A percentile compares a stretch with the other conserved stretches of the same genome.
Evolutionary conservation across 2,797 vertebrate genomes (phyloP).

Genomic region (Scomberomorus guttatus): DNA sequence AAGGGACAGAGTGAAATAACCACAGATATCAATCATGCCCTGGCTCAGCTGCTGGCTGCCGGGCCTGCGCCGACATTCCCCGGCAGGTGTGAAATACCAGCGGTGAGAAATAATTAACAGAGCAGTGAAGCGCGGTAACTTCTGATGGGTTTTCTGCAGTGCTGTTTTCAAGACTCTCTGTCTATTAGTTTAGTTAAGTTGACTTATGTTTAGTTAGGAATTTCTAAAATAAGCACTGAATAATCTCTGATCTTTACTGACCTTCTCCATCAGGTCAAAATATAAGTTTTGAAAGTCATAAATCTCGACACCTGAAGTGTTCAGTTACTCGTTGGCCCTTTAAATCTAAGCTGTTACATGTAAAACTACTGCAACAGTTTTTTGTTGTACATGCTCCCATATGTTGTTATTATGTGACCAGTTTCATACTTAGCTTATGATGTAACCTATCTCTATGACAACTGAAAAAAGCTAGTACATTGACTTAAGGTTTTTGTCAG

Average conservation of each 20-base stretch:
- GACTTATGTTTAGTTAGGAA: conserved; percentile 21
- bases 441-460: neutral
- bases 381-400: neutral
- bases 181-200: neutral
- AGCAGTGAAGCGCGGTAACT: conserved; percentile 49
- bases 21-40: conserved; percentile 80
- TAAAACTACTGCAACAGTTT: neutral
- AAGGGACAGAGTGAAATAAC: conserved; percentile 67
- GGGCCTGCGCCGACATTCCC: conserved; percentile 77
- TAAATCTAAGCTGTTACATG: neutral
- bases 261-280: neutral
- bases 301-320: neutral
- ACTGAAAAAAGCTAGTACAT: neutral
- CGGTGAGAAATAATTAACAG: conserved; percentile 81
- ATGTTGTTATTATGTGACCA: too few species aligned
- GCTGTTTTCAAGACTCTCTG: conserved; percentile 13
- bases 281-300: neutral
- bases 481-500: too few species aligned
- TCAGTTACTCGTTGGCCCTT: neutral
- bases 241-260: neutral
- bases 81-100: conserved; percentile 85
- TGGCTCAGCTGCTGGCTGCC: conserved; percentile 76
- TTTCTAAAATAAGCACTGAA: neutral
- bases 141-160: conserved; percentile 57
- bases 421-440: too few species aligned